A percentile compares a stretch with the other conserved stretches of the same genome.
These are phyloP conservation scores for Benitochromis conjunctus DNA, from an alignment of 2,113 vertebrate genomes.

Conservation along the genomic window DNA sequence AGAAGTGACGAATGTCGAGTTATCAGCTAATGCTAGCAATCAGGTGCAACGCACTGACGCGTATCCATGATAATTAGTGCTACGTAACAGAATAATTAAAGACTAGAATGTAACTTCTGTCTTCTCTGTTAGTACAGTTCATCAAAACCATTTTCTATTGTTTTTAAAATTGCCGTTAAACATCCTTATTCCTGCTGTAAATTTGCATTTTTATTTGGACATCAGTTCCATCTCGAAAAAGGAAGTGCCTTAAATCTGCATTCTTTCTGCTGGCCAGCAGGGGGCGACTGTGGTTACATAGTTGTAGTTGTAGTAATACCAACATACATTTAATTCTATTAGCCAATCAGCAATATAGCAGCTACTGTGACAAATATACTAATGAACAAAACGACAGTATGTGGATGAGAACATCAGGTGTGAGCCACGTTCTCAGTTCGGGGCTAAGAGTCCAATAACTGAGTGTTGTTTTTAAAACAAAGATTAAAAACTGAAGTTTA, in stretches of 20 bases:
- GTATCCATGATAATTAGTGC: accelerated
- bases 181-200: background rate
- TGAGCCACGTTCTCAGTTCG: background rate
- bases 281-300: background rate
- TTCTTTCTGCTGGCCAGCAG: background rate
- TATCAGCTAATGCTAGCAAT: background rate
- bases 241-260: background rate
- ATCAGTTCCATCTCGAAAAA: background rate
- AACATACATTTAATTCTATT: background rate
- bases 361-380: background rate
- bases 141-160: background rate
- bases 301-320: accelerated
- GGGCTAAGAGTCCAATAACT: background rate
- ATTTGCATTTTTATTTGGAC: background rate
- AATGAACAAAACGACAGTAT: accelerated
- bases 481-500: background rate
- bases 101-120: background rate
- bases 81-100: background rate
- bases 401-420: background rate
- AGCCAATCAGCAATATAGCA: background rate
- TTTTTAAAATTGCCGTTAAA: background rate
- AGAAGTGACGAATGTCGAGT: background rate
- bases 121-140: background rate
- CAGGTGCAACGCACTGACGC: background rate
- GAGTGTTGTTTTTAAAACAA: background rate